Evolutionary conservation across 2,888 invertebrate genomes (phyloP).

Genomic region (Nemotelus nigrinus): DNA sequence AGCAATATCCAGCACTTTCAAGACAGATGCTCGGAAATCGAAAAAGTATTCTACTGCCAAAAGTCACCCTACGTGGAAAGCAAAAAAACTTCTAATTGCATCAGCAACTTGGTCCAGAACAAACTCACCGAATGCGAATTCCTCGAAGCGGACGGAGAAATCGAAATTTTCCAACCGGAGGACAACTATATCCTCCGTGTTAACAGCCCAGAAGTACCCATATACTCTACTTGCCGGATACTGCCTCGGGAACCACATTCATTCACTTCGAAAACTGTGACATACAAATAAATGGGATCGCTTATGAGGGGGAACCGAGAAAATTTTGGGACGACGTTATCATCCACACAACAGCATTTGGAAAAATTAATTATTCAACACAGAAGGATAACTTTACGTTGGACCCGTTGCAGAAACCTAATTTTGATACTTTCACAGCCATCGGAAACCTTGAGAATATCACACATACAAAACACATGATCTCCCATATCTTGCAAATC

Average conservation of each 20-base stretch:
- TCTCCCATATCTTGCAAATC: not conserved
- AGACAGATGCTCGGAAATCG: not conserved
- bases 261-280: not conserved
- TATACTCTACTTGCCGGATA: not conserved
- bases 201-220: not conserved
- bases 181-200: no score
- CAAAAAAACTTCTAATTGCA: not conserved
- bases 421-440: no score
- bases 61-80: not conserved
- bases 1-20: not conserved
- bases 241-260: not conserved
- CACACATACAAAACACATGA: not conserved
- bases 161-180: no score
- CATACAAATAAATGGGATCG: conserved; percentile 16
- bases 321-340: not conserved
- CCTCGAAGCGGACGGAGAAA: no score
- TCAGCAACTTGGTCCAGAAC: not conserved
- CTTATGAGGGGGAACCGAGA: conserved; percentile 14
- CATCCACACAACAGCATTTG: not conserved
- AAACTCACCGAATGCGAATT: no score
- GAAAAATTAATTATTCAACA: conserved; percentile 12
- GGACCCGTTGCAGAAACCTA: not conserved
- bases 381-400: not conserved
- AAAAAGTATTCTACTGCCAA: not conserved
- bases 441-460: not conserved